Conservation (phyloP, 2,113 vertebrate species). For the Vimba vimba region DNA sequence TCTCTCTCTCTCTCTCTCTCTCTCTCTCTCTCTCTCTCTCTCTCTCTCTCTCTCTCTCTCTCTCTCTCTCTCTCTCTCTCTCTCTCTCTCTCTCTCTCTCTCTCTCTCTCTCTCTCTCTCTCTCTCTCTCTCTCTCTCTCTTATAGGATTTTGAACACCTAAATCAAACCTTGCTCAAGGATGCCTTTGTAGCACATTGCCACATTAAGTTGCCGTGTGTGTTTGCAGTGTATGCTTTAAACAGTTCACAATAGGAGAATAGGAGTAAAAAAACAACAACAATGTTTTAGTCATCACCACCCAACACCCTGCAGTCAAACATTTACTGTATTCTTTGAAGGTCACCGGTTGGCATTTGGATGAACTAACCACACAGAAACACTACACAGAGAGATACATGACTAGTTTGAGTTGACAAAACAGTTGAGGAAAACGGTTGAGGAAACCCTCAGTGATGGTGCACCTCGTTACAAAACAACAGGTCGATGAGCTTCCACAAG, state of each 20-base stretch:
- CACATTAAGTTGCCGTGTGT: not conserved
- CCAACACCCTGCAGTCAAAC: not conserved
- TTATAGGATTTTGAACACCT: constrained; percentile 71
- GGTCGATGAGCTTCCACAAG: constrained; percentile 3
- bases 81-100: no score
- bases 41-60: no score
- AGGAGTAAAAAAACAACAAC: no score
- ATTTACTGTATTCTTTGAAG: not conserved
- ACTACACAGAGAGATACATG: not conserved
- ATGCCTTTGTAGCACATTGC: constrained; percentile 28
- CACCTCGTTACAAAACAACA: not conserved
- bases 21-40: no score
- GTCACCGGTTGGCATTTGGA: not conserved
- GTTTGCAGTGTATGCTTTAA: not conserved
- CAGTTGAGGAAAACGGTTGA: not conserved
- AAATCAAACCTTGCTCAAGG: constrained; percentile 70
- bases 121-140: constrained; percentile 11
- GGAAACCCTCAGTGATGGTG: constrained; percentile 5
- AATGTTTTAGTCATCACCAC: not conserved
- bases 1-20: no score
- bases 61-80: no score
- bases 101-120: not conserved
- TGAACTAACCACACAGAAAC: not conserved
- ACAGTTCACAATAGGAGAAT: not conserved
- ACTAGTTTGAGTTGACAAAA: not conserved